Evolutionary conservation across 2,888 invertebrate genomes (phyloP), one percentile per base, ranked within the genome.

Genomic region (Didymodactylos carnosus): DNA sequence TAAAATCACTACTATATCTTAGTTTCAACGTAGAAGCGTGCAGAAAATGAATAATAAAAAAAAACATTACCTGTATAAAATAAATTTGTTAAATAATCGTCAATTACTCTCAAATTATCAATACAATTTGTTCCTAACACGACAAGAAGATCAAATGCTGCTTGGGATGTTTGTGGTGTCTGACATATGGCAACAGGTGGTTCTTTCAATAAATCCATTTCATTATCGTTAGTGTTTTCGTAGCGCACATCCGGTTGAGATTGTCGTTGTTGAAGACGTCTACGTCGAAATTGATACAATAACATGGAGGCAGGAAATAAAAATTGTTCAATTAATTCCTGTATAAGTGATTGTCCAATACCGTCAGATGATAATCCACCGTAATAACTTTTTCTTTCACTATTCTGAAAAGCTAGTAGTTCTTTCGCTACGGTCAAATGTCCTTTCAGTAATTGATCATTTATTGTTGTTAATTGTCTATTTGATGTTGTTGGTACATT

Each of bases 301-400:
- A 77, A 87, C 82, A 90, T 89, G 70, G 94, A 94, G 75, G 94
- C 92, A 72, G 94, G 94, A 86, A 94, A 94, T 70, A 95, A 87
- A 84, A 94, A 95, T 82, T 94, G 93, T 80, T 94, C 92, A 41
- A 92, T 88, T 78, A 95, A 86, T 83, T 93, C 92, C 88, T 90
- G 87, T 87, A 71, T 89, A 88, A 25, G 75, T 23, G 23, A 39
- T 29, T 41, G 73, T 35, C 35, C 62, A 35, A 62, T 62, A 19
- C 62, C 62, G n/a, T n/a, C n/a, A n/a, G n/a, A n/a, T n/a, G n/a
- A n/a, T n/a, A n/a, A n/a, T 2, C 76, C 73, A 76, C 93, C 89
- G 73, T 94, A 87, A 81, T 91, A 90, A 79, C 88, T 90, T 82
- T 94, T 94, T 78, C 90, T 89, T 79, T 91, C 91, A 2, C 90